A percentile compares a stretch with the other conserved stretches of the same genome.
phyloP scores from a whole-genome alignment of 2,888 invertebrate genomes.

The Ctena decussata region DNA sequence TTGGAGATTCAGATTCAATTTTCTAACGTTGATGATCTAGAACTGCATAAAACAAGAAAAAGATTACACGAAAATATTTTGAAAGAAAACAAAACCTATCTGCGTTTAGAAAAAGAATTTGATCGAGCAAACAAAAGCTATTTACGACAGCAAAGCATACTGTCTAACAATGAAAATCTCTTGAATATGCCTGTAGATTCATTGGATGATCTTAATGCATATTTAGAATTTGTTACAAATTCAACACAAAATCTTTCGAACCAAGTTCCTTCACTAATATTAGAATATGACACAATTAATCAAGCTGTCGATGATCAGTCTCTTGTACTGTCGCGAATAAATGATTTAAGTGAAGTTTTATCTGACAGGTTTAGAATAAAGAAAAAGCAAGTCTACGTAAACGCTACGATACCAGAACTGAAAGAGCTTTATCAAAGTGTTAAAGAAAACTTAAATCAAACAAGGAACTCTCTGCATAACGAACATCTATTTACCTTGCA shows the following conservation, averaged over 20 bases:
- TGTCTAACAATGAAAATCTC: not conserved
- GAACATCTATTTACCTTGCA: not conserved
- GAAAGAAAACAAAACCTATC: not conserved
- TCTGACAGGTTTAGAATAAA: not conserved
- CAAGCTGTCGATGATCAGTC: not conserved
- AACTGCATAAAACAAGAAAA: not conserved
- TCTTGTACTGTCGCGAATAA: not conserved
- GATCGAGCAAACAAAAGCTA: not conserved
- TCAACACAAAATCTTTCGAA: not conserved
- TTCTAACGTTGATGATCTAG: not conserved
- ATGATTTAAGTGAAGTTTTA: not conserved
- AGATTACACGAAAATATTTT: not conserved
- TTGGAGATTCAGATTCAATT: not conserved
- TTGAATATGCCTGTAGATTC: not conserved
- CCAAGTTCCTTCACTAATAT: not conserved
- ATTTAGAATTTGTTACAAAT: not conserved
- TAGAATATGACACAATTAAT: not conserved
- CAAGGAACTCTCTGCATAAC: not conserved
- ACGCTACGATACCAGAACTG: not conserved
- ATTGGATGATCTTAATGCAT: not conserved
- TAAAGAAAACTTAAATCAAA: not conserved
- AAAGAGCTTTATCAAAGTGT: not conserved
- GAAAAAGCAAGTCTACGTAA: constrained; percentile 35
- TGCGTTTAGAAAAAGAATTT: not conserved
- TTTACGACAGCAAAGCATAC: not conserved